Percentiles rank a stretch among this genome's conserved stretches.
Conservation (phyloP, 2,797 vertebrate genomes). For the Lophius americanus region DNA sequence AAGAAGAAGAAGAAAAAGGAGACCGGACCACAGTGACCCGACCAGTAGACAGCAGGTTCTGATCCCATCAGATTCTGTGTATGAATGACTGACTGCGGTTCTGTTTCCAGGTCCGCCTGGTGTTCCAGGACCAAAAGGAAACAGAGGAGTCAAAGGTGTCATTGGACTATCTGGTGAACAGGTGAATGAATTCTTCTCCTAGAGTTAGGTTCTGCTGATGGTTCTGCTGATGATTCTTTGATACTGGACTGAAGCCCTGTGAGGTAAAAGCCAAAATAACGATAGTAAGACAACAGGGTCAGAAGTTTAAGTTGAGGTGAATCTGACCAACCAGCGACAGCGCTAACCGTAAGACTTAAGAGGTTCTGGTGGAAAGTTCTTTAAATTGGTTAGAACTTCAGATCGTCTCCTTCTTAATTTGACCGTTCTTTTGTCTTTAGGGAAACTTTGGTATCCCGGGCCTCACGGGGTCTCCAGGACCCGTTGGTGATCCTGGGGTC, state of each 20-base stretch:
- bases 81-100: background rate
- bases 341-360: too few relatives aligned
- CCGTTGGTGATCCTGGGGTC: constrained; percentile 62
- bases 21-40: background rate
- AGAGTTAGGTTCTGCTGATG: background rate
- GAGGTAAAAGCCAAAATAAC: too few relatives aligned
- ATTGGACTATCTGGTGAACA: constrained; percentile 57
- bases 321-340: too few relatives aligned
- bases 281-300: too few relatives aligned
- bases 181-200: constrained; percentile 43
- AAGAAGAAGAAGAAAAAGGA: too few relatives aligned
- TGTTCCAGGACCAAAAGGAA: constrained; percentile 54
- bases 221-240: background rate
- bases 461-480: constrained; percentile 43
- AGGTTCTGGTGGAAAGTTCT: background rate
- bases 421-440: constrained; percentile 38
- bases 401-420: background rate
- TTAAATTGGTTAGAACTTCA: background rate
- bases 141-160: constrained; percentile 53
- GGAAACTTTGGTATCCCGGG: constrained; percentile 66
- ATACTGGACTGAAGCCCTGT: too few relatives aligned
- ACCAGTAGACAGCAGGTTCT: background rate
- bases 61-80: background rate
- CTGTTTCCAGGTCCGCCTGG: constrained; percentile 56
- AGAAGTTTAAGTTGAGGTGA: too few relatives aligned